Base-by-base conservation (phyloP, 2,113 vertebrate genomes). In the Dromaius novaehollandiae region DNA sequence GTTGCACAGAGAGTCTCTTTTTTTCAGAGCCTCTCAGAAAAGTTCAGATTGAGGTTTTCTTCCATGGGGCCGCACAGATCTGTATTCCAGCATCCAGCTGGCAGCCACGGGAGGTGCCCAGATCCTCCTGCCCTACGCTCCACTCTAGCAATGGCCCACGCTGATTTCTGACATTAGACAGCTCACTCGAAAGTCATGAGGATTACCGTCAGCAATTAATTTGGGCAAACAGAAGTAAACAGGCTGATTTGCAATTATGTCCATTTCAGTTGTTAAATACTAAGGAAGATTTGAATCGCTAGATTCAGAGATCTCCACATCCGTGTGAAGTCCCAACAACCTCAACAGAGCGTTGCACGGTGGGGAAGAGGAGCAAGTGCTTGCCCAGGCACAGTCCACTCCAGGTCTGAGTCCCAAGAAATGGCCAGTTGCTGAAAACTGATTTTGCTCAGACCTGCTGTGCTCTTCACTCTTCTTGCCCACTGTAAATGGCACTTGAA, bases 271-370 rank as follows among this genome's bases (percentile, higher is more conserved):
- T 82, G 92, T 84, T 44, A 68, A 82, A 93, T 53, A 55, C 10
- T 16, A 9, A 81, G 13, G 34, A 40, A 90, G 70, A 68, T 3
- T 26, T 0, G 5, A 81, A 55, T 26, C 64, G 32, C 86, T 90
- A 58, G 76, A 93, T 51, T 51, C 64, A 3, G 19, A 83, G 51
- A 26, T 51, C 42, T 50, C 28, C 48, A 22, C 20, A 22, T 44
- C 63, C 79, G 58, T 20, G 18, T 0, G 0, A 30, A 77, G 53
- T 16, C 26, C 48, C 50, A 50, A 66, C 56, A 77, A 3, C 44
- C 22, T 78, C 13, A 82, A 63, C 38, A 63, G 56, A 38, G 38
- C 13, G 91, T 32, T 68, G 14, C 44, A n/a, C 2, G 1, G 21
- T n/a, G 24, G 20, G 60, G 18, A 86, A 40, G 40, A 88, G 17